Evolutionary conservation across 2,797 vertebrate genomes (phyloP), one percentile per base, ranked within the genome.

Genomic region (Rousettus madagascariensis): DNA sequence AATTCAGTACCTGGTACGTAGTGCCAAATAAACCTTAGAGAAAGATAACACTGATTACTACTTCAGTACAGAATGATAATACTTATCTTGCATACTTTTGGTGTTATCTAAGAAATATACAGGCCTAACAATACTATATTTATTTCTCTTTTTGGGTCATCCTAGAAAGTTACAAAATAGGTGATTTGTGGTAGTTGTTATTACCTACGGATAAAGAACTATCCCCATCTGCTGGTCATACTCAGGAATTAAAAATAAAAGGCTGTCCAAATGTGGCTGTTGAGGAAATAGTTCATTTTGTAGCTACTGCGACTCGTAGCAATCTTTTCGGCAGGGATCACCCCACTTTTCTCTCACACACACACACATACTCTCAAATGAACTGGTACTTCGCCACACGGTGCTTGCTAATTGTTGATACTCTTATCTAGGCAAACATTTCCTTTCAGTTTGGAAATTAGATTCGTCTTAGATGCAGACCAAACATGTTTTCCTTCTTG

Each of bases 191-290:
- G 36, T 11, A 46, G 6, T 78, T 75, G 6, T 78, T 75, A 26
- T 86, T 79, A 66, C 49, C 36, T 53, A 95, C 84, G 26, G 28
- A 85, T 88, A 97, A 78, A 98, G 92, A 95, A 93, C 82, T 97
- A 98, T 82, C 95, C 83, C 98, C 98, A 98, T 91, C 98, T 98
- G 90, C 97, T 98, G 98, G 98, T 33, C 83, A 92, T 7, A 65
- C 6, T 86, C 86, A 93, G 68, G 85, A 97, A 97, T 96, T 93
- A 94, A 96, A 95, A 88, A 69, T 75, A 68, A 77, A 95, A 53
- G 19, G 16, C 7, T 85, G 33, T 55, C 26, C 30, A 36, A 82
- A 79, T 30, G 33, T 0, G 19, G n/a, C 6, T 61, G 43, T 46
- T 89, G 68, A 78, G 72, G 59, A 84, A 84, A 41, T 51, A 33